These are phyloP conservation scores for Embidobia sp. DNA, from an alignment of 2,888 invertebrate species.

Conservation along the genomic window DNA sequence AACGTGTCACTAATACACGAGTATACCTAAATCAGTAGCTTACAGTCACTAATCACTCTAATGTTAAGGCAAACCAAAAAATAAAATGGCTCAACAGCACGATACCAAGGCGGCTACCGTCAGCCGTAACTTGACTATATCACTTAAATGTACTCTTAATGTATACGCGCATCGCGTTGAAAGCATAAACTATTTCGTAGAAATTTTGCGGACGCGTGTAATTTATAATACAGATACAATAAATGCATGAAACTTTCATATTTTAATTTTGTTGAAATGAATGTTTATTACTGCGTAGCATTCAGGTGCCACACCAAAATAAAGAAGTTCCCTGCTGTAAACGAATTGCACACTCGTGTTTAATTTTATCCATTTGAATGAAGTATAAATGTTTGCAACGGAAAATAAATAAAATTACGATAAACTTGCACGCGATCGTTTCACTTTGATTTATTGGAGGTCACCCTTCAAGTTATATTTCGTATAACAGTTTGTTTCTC, in stretches of 20 bases:
- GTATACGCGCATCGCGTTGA: conserved; percentile 4
- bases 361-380: too few species aligned
- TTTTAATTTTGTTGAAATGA: conserved; percentile 53
- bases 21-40: conserved; percentile 3
- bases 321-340: conserved; percentile 18
- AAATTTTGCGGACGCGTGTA: conserved; percentile 33
- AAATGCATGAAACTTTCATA: conserved; percentile 54
- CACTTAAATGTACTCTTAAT: conserved; percentile 35
- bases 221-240: conserved; percentile 44
- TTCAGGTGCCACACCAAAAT: background rate
- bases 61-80: conserved; percentile 13
- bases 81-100: conserved; percentile 25
- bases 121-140: conserved; percentile 39
- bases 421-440: too few species aligned
- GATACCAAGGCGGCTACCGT: conserved; percentile 12
- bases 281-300: conserved; percentile 45
- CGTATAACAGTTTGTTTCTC: too few species aligned
- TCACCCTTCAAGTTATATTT: too few species aligned
- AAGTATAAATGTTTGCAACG: too few species aligned
- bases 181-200: conserved; percentile 32
- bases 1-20: too few species aligned
- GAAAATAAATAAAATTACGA: too few species aligned
- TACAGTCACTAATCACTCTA: conserved; percentile 8
- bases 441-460: too few species aligned
- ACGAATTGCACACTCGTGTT: conserved; percentile 5